These are phyloP conservation scores for Acromyrmex charruanus DNA, from an alignment of 1,140 invertebrate species.

Conservation along the genomic window DNA sequence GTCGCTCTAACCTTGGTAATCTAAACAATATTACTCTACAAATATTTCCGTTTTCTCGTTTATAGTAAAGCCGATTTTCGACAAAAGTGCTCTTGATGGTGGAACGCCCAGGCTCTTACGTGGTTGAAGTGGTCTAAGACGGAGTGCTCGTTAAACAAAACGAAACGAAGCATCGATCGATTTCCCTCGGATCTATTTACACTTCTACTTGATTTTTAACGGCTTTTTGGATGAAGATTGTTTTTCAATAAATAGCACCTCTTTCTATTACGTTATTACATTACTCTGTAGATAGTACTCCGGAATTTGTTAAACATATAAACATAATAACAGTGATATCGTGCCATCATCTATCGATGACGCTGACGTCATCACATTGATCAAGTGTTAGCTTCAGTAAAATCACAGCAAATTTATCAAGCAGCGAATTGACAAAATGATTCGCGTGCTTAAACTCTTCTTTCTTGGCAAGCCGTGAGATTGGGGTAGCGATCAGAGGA, in stretches of 20 bases:
- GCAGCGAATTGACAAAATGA: slow-evolving; percentile 7
- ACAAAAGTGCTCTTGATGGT: background rate
- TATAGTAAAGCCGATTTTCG: slow-evolving; percentile 63
- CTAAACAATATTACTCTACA: slow-evolving; percentile 30
- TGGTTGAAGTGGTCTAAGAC: background rate
- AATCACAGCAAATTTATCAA: background rate
- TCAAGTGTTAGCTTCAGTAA: background rate
- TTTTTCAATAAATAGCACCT: background rate
- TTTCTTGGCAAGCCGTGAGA: slow-evolving; percentile 23
- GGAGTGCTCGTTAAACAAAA: slow-evolving; percentile 60
- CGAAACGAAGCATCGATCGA: slow-evolving; percentile 28
- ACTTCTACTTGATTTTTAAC: slow-evolving; percentile 2
- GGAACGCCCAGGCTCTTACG: slow-evolving; percentile 29
- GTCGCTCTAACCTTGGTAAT: slow-evolving; percentile 9
- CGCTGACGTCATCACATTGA: background rate
- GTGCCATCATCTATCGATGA: background rate
- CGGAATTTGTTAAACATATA: background rate
- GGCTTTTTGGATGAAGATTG: background rate
- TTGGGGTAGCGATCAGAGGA: background rate
- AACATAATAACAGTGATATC: background rate
- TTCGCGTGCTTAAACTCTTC: slow-evolving; percentile 19
- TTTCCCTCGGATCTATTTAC: slow-evolving; percentile 24
- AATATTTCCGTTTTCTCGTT: slow-evolving; percentile 11
- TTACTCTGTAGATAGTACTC: background rate
- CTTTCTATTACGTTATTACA: background rate